Percentiles rank a stretch among this genome's conserved stretches.
phyloP scores from a whole-genome alignment of 2,797 vertebrate genomes.

The Petrocephalus schoutedeni region DNA sequence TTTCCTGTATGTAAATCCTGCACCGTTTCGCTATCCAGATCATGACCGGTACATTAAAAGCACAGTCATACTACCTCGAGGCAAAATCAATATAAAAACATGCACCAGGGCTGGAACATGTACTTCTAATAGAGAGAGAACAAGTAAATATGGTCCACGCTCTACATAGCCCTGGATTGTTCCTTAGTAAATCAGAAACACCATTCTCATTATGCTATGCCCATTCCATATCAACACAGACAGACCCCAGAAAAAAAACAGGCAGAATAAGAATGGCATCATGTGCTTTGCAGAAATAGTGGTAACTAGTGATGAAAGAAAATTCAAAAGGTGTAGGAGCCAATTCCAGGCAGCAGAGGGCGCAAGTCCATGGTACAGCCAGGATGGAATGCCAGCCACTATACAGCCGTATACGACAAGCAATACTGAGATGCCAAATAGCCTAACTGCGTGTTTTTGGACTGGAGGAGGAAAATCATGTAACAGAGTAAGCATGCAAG shows the following conservation, averaged over 20 bases:
- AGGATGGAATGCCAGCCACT: background rate
- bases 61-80: background rate
- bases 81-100: background rate
- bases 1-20: background rate
- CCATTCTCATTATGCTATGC: background rate
- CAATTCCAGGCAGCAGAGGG: background rate
- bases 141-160: background rate
- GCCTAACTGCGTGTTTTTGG: background rate
- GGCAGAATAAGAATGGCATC: background rate
- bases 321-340: background rate
- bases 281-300: background rate
- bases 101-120: background rate
- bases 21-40: background rate
- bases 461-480: background rate
- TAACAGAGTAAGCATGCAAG: background rate
- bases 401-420: background rate
- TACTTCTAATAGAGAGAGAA: background rate
- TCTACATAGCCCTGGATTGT: background rate
- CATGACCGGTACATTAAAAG: background rate
- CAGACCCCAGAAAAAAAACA: background rate
- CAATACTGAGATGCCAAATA: background rate
- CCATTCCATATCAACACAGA: background rate
- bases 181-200: background rate
- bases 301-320: background rate
- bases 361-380: background rate